Base-by-base conservation (phyloP, 2,113 vertebrate species). In the Coptodon rendalli region DNA sequence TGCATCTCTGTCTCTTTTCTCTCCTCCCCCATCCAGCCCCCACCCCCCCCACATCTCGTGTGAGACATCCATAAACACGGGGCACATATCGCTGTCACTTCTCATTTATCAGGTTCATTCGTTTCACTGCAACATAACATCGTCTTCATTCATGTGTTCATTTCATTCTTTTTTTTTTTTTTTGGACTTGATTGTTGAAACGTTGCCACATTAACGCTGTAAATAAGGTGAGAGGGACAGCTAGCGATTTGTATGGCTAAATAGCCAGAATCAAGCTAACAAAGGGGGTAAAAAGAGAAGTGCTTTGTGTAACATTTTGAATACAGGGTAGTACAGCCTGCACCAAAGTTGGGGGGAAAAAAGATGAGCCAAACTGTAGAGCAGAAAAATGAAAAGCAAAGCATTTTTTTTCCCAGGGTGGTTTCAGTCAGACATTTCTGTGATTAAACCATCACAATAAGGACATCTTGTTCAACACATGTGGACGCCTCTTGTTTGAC, bases 111-210 rank as follows among this genome's bases (percentile, higher is more conserved):
- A 59, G 76, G 87, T 63, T 88, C 82, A 81, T 94, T 83, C 40
- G 9, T 91, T 92, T 92, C 73, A 81, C 83, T 80, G 68, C 76
- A 84, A 89, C 90, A 92, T 94, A 88, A 86, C 78, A 53, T 84
- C 89, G 85, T 93, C 89, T 94, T 91, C 90, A 80, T 91, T 92
- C 86, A 91, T 94, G 90, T 92, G 81, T 90, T 92, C 78, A 91
- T 94, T 91, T 89, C n/a, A n/a, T n/a, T n/a, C n/a, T n/a, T n/a
- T n/a, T 19, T 19, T 43, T 27, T 22, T 19, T 52, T 38, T 66
- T 66, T 36, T 6, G 2, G 12, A 17, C 38, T 56, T 82, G 83
- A 88, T 87, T 63, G 82, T 79, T 80, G 6, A 83, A 80, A 38
- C 22, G 2, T 43, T 76, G 48, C 50, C 80, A 80, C 50, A 53